Conservation (phyloP, 1,140 invertebrate genomes). For the Periplaneta americana region DNA sequence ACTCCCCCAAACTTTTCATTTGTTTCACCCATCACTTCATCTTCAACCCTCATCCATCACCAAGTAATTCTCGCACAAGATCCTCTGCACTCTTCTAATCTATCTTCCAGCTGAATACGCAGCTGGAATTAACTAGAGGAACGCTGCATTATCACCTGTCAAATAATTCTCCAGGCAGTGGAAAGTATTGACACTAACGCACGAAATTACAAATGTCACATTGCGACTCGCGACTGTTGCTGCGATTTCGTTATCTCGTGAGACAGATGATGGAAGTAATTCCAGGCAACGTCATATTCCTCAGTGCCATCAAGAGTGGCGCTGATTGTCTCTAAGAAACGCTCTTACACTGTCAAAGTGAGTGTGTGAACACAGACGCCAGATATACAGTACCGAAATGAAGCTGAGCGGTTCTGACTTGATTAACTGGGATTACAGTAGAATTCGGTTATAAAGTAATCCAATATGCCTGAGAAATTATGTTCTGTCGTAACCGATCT, state of each 20-base stretch:
- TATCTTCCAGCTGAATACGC: background rate
- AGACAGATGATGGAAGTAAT: background rate
- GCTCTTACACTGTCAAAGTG: no score
- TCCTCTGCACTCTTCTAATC: background rate
- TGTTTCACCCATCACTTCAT: slow-evolving; percentile 5
- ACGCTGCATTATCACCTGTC: background rate
- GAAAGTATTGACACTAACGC: background rate
- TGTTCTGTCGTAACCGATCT: no score
- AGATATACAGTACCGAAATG: no score
- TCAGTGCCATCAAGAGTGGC: background rate
- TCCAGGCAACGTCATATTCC: background rate
- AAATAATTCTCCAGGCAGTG: background rate
- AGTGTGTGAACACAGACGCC: no score
- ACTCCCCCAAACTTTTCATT: background rate
- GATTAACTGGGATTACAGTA: no score
- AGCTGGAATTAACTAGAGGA: background rate
- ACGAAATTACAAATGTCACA: background rate
- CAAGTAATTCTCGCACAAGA: slow-evolving; percentile 2
- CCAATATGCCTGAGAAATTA: no score
- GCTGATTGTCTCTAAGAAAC: no score
- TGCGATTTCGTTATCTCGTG: background rate
- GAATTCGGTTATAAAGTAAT: no score
- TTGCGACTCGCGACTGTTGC: background rate
- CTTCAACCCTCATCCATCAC: slow-evolving; percentile 26
- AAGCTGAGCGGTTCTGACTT: no score